A percentile compares a stretch with the other conserved stretches of the same genome.
Evolutionary conservation across 1,140 invertebrate species (phyloP).

Genomic region (Samia ricini): DNA sequence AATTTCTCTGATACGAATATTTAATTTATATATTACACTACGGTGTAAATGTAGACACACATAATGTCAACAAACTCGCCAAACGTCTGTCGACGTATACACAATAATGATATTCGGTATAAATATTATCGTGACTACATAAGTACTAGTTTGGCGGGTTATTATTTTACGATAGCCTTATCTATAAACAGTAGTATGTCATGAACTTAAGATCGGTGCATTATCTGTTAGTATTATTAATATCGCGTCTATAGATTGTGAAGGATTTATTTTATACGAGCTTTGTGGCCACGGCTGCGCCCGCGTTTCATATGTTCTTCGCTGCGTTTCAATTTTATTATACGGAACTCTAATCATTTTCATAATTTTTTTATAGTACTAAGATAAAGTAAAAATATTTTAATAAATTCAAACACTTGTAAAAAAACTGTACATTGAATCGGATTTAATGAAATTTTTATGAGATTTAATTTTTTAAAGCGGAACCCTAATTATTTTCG

Average conservation of each 20-base stretch:
- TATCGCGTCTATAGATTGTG: background rate
- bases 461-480: too few species aligned
- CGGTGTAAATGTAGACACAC: background rate
- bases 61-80: slow-evolving; percentile 10
- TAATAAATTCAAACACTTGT: too few species aligned
- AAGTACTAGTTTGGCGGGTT: background rate
- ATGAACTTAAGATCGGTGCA: background rate
- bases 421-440: too few species aligned
- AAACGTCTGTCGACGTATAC: background rate
- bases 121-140: background rate
- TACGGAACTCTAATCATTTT: too few species aligned
- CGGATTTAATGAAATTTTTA: too few species aligned
- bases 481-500: too few species aligned
- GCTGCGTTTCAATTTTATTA: too few species aligned
- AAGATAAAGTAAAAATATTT: too few species aligned
- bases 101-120: background rate
- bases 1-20: too few species aligned
- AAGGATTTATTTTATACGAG: background rate
- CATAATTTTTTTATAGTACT: too few species aligned
- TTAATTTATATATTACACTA: background rate
- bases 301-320: too few species aligned
- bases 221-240: background rate
- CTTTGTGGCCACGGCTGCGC: too few species aligned
- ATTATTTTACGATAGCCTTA: background rate
- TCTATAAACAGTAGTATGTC: background rate